Base-by-base conservation (phyloP, 2,113 vertebrate species). In the Martes martes region DNA sequence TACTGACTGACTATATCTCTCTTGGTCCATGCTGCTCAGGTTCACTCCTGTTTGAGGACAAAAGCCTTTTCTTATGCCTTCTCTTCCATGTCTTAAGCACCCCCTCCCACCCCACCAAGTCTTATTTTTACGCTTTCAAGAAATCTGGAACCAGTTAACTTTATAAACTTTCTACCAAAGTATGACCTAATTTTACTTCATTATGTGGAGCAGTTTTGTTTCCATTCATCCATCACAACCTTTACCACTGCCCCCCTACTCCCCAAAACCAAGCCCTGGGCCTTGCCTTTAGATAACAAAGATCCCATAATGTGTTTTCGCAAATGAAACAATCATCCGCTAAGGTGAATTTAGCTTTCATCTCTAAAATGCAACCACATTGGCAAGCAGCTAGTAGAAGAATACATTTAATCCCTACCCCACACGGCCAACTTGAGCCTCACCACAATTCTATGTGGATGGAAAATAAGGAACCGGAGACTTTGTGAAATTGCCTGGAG, bases 61-160 rank as follows among this genome's bases (percentile, higher is more conserved):
- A 96, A 50, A 80, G 11, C 36, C 45, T 92, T 84, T 84, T 55
- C 67, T 52, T 31, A 33, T 59, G 55, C 73, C 24, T 28, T 97
- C 45, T 85, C 33, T 71, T 18, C 42, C 33, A 91, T 16, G 11
- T 69, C 76, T 88, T 80, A 33, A 73, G 33, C 0, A 33, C 21
- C 21, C 11, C 26, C 42, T 0, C 16, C 14, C 15, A 13, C 21
- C n/a, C 4, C 7, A 11, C 23, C 57, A 11, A 74, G n/a, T 80
- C 36, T 89, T 94, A 55, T 63, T 94, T 89, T 85, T 67, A 63
- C 85, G 83, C n/a, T 87, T 61, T 79, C 55, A 39, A 92, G 83
- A 96, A 97, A 96, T 67, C 84, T 92, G 84, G 36, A 85, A 96
- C 79, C 92, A 59, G 63, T 94, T 96, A 94, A 74, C 85, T 67